Evolutionary conservation across 2,113 vertebrate species (phyloP).

Genomic region (Monopterus albus): DNA sequence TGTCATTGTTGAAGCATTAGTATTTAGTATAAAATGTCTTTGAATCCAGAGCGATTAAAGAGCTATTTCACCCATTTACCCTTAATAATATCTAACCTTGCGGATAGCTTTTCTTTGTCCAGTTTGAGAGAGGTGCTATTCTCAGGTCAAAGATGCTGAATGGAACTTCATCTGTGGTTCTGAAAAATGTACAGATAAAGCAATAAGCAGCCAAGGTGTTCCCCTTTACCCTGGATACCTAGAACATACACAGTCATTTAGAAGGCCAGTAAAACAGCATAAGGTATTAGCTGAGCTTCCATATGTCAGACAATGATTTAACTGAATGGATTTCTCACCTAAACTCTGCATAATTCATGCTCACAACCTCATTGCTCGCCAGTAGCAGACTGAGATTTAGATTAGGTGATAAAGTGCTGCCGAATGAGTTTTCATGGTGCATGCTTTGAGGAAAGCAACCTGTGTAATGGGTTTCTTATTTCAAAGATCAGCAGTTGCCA

Average conservation of each 20-base stretch:
- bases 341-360: conserved; percentile 56
- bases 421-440: conserved; percentile 58
- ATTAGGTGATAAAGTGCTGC: conserved; percentile 47
- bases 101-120: no score
- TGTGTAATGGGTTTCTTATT: conserved; percentile 30
- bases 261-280: conserved; percentile 1
- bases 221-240: no score
- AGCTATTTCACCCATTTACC: no score
- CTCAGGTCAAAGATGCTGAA: no score
- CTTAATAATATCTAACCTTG: no score
- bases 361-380: conserved; percentile 41
- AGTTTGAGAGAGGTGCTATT: no score
- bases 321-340: conserved; percentile 41
- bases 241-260: not conserved
- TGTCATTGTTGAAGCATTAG: not conserved
- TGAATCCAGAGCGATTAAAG: not conserved
- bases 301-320: conserved; percentile 23
- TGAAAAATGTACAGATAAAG: no score
- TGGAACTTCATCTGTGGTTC: no score
- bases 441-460: conserved; percentile 28
- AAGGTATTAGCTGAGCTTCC: conserved; percentile 11
- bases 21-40: no score
- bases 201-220: no score
- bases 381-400: conserved; percentile 17
- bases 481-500: conserved; percentile 23